phyloP scores from a whole-genome alignment of 2,888 invertebrate genomes.

The Dugesia japonica region DNA sequence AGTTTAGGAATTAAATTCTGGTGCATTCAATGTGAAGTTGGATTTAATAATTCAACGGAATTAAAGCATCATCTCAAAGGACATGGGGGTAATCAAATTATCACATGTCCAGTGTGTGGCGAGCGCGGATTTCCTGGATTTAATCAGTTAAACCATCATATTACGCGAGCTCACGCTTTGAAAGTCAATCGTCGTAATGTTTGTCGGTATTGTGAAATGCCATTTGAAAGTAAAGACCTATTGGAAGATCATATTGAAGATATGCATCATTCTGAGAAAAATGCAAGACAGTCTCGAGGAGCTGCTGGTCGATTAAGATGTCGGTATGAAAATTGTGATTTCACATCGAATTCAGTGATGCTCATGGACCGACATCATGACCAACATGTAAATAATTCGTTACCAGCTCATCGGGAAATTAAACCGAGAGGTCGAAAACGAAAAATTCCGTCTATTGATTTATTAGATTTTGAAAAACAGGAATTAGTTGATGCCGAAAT shows the following conservation, averaged over 20 bases:
- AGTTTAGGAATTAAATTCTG: conserved; percentile 31
- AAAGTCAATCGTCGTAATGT: conserved; percentile 32
- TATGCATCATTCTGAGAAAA: conserved; percentile 28
- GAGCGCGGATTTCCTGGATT: conserved; percentile 33
- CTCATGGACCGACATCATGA: conserved; percentile 31
- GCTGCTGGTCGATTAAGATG: conserved; percentile 32
- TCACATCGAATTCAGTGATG: conserved; percentile 33
- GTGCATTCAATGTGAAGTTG: conserved; percentile 31
- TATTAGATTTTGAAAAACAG: not conserved
- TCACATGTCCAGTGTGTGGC: conserved; percentile 33
- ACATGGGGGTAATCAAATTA: conserved; percentile 31
- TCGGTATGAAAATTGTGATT: conserved; percentile 32
- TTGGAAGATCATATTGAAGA: conserved; percentile 24
- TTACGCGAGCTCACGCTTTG: conserved; percentile 33
- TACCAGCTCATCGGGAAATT: not conserved
- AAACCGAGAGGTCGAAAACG: not conserved
- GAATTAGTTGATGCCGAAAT: not conserved
- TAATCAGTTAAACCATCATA: conserved; percentile 34
- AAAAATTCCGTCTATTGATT: not conserved
- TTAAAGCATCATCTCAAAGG: conserved; percentile 33
- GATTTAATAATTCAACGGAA: conserved; percentile 28
- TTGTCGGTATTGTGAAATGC: conserved; percentile 32
- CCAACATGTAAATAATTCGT: conserved; percentile 23
- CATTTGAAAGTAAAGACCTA: conserved; percentile 27
- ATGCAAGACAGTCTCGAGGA: conserved; percentile 29